Evolutionary conservation across 92 coral and sea anemone genomes (phyloP), one percentile per base, ranked within the genome.

Genomic region (Phenganax stokvisi): DNA sequence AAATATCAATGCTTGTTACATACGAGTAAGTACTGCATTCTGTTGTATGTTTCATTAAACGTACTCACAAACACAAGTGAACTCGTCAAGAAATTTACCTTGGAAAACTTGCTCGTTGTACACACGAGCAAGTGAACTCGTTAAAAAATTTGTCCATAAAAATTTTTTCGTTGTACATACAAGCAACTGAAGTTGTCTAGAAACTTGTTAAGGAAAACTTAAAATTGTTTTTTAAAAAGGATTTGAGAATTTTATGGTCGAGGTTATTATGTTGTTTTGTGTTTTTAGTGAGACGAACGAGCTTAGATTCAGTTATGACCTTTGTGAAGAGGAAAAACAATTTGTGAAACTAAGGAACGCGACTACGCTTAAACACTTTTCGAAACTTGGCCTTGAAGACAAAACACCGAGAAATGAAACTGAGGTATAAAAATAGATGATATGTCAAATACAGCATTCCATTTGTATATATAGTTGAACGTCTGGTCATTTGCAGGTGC

Each of bases 401-500:
- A 68, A 68, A 68, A 68, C 73, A 9, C 73, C 73, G 9, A 37
- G 2, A 27, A 17, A 27, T 17, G 13, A 68, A 30, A 13, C 31
- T 9, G 73, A 68, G 73, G 73, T 68, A 10, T 30, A 1, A 37
- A 37, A 37, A 37, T 68, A 12, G 73, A 30, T 30, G 10, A 12
- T 6, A 29, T 28, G 2, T 12, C 20, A 1, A 20, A 30, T n/a
- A 2, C 2, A 7, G 31, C 7, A 64, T 64, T 6, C 47, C 47
- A 37, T 37, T 37, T 37, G 47, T 37, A 37, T 37, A 37, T 37
- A 64, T 28, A 64, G 9, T 51, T 56, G 0, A 55, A 56, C 56
- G 27, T 20, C 53, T 16, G 10, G 1, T 25, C 25, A 2, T 57
- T 62, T 53, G 51, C 63, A 92, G 97, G 92, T 89, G 58, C 97